A percentile compares a stretch with the other conserved stretches of the same genome.
Evolutionary conservation across 2,797 vertebrate genomes (phyloP).

Genomic region (Eulemur rubriventer): DNA sequence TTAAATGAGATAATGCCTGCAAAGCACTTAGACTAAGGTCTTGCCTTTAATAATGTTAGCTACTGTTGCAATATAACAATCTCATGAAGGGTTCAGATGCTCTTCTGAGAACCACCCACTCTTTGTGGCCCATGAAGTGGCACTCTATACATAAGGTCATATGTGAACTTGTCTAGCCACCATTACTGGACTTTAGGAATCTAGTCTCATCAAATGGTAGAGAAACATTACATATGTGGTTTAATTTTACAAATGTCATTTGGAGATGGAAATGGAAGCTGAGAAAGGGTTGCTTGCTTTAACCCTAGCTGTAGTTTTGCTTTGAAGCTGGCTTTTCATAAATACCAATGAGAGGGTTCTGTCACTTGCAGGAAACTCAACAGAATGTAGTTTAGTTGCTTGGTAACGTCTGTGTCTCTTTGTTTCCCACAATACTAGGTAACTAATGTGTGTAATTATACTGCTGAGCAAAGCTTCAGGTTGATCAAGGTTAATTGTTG

Average conservation of each 20-base stretch:
- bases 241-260: constrained; percentile 53
- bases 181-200: not conserved
- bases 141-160: not conserved
- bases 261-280: constrained; percentile 46
- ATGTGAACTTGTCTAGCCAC: not conserved
- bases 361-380: constrained; percentile 63
- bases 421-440: constrained; percentile 72
- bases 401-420: constrained; percentile 76
- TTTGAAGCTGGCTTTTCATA: constrained; percentile 64
- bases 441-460: constrained; percentile 69
- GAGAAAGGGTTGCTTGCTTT: constrained; percentile 34
- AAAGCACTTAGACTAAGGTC: constrained; percentile 47
- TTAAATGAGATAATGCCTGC: constrained; percentile 52
- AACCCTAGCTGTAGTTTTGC: constrained; percentile 52
- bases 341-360: constrained; percentile 62
- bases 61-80: not conserved
- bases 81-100: not conserved
- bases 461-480: constrained; percentile 45
- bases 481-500: constrained; percentile 73
- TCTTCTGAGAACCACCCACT: not conserved
- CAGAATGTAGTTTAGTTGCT: constrained; percentile 79
- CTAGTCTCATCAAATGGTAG: constrained; percentile 1
- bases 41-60: constrained; percentile 27
- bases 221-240: not conserved
- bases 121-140: not conserved